A percentile compares a stretch with the other conserved stretches of the same genome.
Evolutionary conservation across 2,888 invertebrate species (phyloP).

Genomic region (Chalcis sispes): DNA sequence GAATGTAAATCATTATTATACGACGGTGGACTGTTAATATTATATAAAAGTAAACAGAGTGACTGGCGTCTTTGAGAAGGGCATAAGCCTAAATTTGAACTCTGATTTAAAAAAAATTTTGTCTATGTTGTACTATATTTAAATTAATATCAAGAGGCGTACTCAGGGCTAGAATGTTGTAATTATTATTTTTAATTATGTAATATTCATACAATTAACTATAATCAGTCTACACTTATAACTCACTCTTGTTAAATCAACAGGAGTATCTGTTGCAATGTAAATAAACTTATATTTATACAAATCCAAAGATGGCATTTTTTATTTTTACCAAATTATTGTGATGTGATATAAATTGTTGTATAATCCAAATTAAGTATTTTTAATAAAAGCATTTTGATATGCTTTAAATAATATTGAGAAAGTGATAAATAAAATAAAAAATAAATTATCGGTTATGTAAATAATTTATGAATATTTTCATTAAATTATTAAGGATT

Average conservation of each 20-base stretch:
- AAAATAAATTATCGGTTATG: neutral
- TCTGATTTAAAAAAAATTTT: slow-evolving; percentile 41
- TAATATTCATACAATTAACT: slow-evolving; percentile 69
- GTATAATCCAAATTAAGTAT: neutral
- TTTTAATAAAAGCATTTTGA: neutral
- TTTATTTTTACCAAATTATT: neutral
- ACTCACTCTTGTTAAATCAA: slow-evolving; percentile 69
- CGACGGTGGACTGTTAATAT: slow-evolving; percentile 53
- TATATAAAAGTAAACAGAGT: slow-evolving; percentile 28
- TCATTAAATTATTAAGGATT: neutral
- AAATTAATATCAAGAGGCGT: slow-evolving; percentile 60
- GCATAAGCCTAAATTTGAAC: slow-evolving; percentile 39
- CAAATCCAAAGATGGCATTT: slow-evolving; percentile 60
- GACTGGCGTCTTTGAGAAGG: slow-evolving; percentile 46
- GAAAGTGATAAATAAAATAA: neutral
- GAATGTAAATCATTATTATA: slow-evolving; percentile 51
- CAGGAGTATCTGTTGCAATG: slow-evolving; percentile 74
- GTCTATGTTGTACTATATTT: slow-evolving; percentile 60
- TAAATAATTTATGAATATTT: neutral
- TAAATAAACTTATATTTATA: slow-evolving; percentile 76
- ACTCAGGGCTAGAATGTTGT: slow-evolving; percentile 69
- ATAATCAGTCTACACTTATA: slow-evolving; percentile 68
- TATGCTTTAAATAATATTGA: neutral
- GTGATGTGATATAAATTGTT: too few relatives aligned
- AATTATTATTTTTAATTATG: slow-evolving; percentile 70